Base-by-base conservation (phyloP, 1,140 invertebrate species). In the Arctopsyche grandis region DNA sequence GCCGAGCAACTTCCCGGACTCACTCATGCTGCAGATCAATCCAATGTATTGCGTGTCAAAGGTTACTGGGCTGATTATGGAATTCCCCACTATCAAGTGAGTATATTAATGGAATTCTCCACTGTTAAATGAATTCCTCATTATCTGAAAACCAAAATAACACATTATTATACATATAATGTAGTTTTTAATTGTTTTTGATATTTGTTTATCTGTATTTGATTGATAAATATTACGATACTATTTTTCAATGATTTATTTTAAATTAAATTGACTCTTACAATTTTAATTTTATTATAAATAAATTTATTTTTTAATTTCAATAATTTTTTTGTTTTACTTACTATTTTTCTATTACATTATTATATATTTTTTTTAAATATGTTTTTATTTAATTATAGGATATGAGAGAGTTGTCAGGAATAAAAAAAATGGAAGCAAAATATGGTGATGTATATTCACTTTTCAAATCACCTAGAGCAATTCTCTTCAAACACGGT, bases 41-140 rank as follows among this genome's bases (percentile, higher is more conserved):
- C 95, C 0, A 85, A 91, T 63, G 85, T 90, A 0, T 90, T 98
- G 22, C 84, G 89, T 0, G 87, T 91, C 29, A 90, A 91, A 75
- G 89, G 90, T 0, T 96, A 94, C 82, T 94, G 95, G 91, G 90
- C 94, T 69, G 93, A 92, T 69, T 95, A 94, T 83, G 97, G 97
- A 82, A 87, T 93, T 80, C 94, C 96, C 44, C 93, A 93, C 84
- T 94, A 93, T 84, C 85, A 91, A 75, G 91, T 93, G 80, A 91
- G 86, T 0, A 81, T 84, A n/a, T n/a, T n/a, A n/a, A n/a, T n/a
- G n/a, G n/a, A 14, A 69, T n/a, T 69, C 14, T 9, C 22, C 22
- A 16, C 5, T 9, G 14, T 29, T 69, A 7, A 69, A 22, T 66
- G 10, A 0, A 22, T 19, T 66, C 60, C 26, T 12, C 21, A n/a